Conservation (phyloP, 2,113 vertebrate genomes). For the Lepus americanus region DNA sequence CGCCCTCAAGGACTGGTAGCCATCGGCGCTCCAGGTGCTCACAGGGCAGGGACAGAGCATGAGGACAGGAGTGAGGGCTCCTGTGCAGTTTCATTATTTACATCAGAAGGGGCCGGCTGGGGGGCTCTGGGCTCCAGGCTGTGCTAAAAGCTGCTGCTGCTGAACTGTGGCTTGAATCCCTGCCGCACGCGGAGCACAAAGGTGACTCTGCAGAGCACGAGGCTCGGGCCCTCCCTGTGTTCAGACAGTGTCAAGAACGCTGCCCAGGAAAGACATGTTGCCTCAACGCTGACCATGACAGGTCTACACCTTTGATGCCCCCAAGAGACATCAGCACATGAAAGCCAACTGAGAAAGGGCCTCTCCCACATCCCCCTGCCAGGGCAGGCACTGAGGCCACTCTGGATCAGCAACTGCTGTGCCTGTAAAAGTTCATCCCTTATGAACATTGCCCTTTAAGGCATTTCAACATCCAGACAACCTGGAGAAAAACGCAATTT, state of each 20-base stretch:
- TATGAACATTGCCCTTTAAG: neutral
- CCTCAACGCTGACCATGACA: neutral
- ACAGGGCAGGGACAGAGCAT: too few species aligned
- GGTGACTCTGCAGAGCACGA: neutral
- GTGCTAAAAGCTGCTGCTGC: neutral
- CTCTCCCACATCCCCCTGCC: neutral
- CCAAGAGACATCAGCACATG: neutral
- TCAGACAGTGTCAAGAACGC: neutral
- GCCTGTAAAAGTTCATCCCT: neutral
- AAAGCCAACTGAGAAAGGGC: neutral
- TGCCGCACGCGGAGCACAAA: neutral
- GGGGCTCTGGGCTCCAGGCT: neutral
- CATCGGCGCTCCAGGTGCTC: neutral
- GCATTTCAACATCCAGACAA: conserved; percentile 35
- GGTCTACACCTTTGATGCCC: neutral
- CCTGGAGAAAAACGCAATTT: conserved; percentile 19
- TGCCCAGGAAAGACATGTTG: neutral
- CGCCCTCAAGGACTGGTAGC: neutral
- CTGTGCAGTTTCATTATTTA: neutral
- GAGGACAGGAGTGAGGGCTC: neutral
- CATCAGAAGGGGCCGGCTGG: neutral
- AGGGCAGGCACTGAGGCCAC: neutral
- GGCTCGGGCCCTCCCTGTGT: neutral
- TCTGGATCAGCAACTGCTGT: neutral
- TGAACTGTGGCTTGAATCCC: neutral